A percentile compares a stretch with the other conserved stretches of the same genome.
phyloP scores from a whole-genome alignment of 2,113 vertebrate species.

The Silurus glanis region DNA sequence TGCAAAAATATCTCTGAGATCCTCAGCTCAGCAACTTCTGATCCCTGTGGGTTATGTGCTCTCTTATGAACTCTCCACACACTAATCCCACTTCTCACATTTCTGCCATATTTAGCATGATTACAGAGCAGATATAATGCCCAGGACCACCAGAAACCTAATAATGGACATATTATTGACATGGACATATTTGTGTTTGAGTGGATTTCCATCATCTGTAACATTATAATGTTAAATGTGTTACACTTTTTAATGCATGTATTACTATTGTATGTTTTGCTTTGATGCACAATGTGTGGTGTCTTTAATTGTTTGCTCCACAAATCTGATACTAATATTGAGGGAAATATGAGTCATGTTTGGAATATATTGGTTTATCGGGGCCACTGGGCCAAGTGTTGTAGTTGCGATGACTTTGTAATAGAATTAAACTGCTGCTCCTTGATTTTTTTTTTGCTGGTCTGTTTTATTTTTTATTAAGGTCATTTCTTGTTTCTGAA shows the following conservation, averaged over 20 bases:
- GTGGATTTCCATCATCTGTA: background rate
- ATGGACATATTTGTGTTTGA: background rate
- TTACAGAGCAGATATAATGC: conserved; percentile 1
- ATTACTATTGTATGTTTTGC: background rate
- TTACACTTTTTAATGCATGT: background rate
- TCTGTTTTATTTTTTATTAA: background rate
- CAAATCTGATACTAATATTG: background rate
- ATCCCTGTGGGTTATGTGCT: background rate
- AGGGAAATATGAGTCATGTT: background rate
- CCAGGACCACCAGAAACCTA: background rate
- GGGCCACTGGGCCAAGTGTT: background rate
- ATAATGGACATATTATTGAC: background rate
- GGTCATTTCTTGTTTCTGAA: background rate
- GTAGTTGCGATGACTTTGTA: background rate
- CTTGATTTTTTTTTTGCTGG: background rate
- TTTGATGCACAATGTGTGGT: background rate
- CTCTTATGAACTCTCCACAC: background rate
- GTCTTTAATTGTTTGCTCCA: background rate
- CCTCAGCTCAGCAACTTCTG: background rate
- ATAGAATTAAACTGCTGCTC: background rate
- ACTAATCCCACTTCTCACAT: conserved; percentile 11
- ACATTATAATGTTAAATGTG: background rate
- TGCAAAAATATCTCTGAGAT: background rate
- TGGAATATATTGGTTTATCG: background rate
- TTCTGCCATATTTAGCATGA: conserved; percentile 9